Base-by-base conservation (phyloP, 2,888 invertebrate species). In the Chrysodeixis includens region DNA sequence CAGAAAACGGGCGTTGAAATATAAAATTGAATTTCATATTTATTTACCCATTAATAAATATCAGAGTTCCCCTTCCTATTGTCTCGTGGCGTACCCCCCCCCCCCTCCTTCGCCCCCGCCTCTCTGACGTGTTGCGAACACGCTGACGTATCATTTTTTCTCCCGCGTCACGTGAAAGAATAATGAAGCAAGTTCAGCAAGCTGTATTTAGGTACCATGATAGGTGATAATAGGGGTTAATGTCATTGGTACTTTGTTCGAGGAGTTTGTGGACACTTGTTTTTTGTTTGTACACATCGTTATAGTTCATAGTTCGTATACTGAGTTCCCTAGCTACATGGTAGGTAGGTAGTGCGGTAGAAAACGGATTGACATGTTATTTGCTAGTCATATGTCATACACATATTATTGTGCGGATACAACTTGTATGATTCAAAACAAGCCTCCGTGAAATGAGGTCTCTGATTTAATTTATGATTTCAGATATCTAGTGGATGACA, bases 61-160 rank as follows among this genome's bases (percentile, higher is more conserved):
- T 63, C 62, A 54, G 69, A 57, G 69, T 49, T 64, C 67, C 62
- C 70, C 60, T 61, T 61, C 63, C 75, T 71, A 76, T 81, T 82
- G 72, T 81, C 74, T 78, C 77, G 76, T 26, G 26, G 26, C 6
- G 3, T 26, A 2, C 26, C 26, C 55, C 59, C 49, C 68, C 30
- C 69, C 68, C 69, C n/a, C n/a, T n/a, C n/a, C n/a, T n/a, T n/a
- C n/a, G n/a, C 59, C 49, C 68, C 30, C 69, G 67, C 69, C 71
- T 71, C 78, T 66, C 64, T 63, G 62, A 61, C 66, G 71, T 85
- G 87, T 73, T 66, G 60, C 59, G 71, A 76, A 69, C 72, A 71
- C 65, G 83, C 81, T 85, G 87, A 86, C 84, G 78, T 82, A 81
- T 85, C 83, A 86, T 84, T 86, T 86, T 86, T 88, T 83, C 79